phyloP scores from a whole-genome alignment of 2,888 invertebrate genomes.

The Eupeodes luniger region DNA sequence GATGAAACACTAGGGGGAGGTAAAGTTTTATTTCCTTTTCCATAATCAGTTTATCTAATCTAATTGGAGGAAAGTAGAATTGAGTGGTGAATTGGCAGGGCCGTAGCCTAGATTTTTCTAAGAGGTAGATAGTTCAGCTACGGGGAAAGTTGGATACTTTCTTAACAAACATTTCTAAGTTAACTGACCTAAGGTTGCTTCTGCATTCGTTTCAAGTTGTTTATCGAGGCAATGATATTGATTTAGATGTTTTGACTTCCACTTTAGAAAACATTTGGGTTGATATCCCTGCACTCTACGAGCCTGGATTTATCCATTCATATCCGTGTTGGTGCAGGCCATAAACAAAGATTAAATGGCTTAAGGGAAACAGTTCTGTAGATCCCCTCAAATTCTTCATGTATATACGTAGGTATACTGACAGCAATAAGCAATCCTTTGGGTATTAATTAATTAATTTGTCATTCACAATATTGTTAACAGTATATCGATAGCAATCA shows the following conservation, averaged over 20 bases:
- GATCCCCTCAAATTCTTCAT: not conserved
- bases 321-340: slow-evolving; percentile 27
- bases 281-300: not conserved
- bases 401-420: not conserved
- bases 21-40: slow-evolving; percentile 32
- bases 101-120: not conserved
- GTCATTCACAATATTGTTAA: slow-evolving; percentile 60
- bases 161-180: no score
- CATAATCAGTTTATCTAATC: slow-evolving; percentile 64
- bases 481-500: slow-evolving; percentile 53
- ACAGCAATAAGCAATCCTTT: slow-evolving; percentile 35
- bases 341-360: slow-evolving; percentile 52
- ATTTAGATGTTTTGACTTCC: no score
- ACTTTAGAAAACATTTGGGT: not conserved
- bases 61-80: slow-evolving; percentile 24
- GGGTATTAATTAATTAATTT: slow-evolving; percentile 64
- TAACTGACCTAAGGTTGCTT: no score
- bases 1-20: slow-evolving; percentile 51
- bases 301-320: not conserved
- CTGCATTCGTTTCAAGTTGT: no score
- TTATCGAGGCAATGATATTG: no score
- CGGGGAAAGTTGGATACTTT: no score
- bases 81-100: not conserved
- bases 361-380: slow-evolving; percentile 17
- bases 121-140: not conserved